phyloP scores from a whole-genome alignment of 53 echinoderm and acorn worm genomes.

The Luidia sarsii region DNA sequence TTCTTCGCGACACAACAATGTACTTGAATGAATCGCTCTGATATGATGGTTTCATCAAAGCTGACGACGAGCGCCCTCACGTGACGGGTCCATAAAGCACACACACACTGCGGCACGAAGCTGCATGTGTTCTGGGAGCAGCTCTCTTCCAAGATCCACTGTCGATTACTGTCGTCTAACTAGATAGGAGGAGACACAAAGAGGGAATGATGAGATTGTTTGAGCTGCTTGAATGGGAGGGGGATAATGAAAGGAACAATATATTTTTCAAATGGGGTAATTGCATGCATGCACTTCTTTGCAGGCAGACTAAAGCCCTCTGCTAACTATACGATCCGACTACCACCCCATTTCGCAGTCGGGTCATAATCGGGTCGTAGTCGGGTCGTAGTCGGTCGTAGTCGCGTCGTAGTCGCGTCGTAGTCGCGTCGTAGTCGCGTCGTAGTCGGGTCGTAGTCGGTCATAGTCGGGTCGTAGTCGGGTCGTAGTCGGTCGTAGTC shows the following conservation, averaged over 20 bases:
- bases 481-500: too few species aligned
- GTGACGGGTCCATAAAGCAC: constrained; percentile 12
- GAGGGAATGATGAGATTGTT: too few species aligned
- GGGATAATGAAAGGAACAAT: background rate
- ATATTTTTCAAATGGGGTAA: background rate
- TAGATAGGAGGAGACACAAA: too few species aligned
- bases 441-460: too few species aligned
- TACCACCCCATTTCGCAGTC: too few species aligned
- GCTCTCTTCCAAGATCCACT: constrained; percentile 48
- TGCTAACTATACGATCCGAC: too few species aligned
- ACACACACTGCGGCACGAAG: constrained; percentile 34
- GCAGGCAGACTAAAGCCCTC: background rate
- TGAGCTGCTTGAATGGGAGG: background rate
- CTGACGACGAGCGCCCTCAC: constrained; percentile 44
- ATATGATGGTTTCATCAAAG: constrained; percentile 15
- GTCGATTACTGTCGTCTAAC: constrained; percentile 23
- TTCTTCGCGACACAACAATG: constrained; percentile 39
- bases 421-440: too few species aligned
- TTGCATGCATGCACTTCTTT: background rate
- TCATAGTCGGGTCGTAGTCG: too few species aligned
- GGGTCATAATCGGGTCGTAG: too few species aligned
- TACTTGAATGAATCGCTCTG: constrained; percentile 36
- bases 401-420: too few species aligned
- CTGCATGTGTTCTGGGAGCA: constrained; percentile 44
- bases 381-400: too few species aligned